These are phyloP conservation scores for Pteria penguin DNA, from an alignment of 2,888 invertebrate genomes.

Conservation along the genomic window DNA sequence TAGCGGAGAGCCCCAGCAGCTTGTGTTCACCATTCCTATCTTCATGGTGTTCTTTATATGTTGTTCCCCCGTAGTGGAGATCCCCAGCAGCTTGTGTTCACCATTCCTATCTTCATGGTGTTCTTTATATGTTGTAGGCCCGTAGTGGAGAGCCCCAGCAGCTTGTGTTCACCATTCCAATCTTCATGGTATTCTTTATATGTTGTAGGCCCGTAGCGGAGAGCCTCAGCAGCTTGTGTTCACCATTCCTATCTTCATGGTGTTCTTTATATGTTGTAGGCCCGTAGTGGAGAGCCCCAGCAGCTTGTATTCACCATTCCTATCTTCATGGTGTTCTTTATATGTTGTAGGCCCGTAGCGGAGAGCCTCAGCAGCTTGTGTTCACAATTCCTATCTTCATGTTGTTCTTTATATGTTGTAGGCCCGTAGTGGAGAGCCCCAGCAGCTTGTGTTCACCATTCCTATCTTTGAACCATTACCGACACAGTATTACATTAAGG, in stretches of 20 bases:
- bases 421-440: conserved; percentile 87
- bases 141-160: too few relatives aligned
- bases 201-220: conserved; percentile 86
- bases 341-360: conserved; percentile 85
- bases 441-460: conserved; percentile 95
- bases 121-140: too few relatives aligned
- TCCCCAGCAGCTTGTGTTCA: conserved; percentile 92
- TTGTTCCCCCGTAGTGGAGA: conserved; percentile 85
- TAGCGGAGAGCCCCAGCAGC: too few relatives aligned
- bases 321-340: too few relatives aligned
- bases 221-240: conserved; percentile 93
- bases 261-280: too few relatives aligned
- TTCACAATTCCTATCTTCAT: conserved; percentile 97
- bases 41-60: too few relatives aligned
- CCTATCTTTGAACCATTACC: conserved; percentile 93
- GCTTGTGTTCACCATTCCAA: too few relatives aligned
- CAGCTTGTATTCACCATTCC: too few relatives aligned
- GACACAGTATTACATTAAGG: conserved; percentile 93
- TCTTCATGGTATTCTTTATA: too few relatives aligned
- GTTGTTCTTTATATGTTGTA: conserved; percentile 77
- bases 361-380: conserved; percentile 90
- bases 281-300: too few relatives aligned
- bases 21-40: too few relatives aligned
- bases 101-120: conserved; percentile 97
- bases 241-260: conserved; percentile 96